Conservation (phyloP, 1,140 invertebrate genomes). For the Drosophila tsacasi region DNA sequence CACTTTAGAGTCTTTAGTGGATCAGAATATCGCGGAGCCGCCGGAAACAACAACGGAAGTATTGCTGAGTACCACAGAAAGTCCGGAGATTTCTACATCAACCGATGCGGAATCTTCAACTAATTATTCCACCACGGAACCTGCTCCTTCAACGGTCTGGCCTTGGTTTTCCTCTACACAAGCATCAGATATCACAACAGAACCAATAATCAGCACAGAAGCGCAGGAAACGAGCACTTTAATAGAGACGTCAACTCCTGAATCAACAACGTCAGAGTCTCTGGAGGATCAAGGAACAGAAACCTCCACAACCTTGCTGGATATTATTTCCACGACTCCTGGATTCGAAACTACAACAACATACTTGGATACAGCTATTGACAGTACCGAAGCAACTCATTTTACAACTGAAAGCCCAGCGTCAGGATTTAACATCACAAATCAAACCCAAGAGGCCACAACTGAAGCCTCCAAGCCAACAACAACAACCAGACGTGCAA, state of each 20-base stretch:
- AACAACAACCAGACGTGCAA: background rate
- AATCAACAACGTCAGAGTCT: slow-evolving; percentile 5
- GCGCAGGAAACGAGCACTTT: background rate
- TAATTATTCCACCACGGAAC: background rate
- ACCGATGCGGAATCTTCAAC: too few species aligned
- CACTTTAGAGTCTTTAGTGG: background rate
- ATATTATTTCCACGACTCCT: slow-evolving; percentile 54
- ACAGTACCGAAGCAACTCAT: background rate
- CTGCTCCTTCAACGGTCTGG: slow-evolving; percentile 5
- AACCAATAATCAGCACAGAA: background rate
- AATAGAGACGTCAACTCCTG: background rate
- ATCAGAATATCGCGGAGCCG: background rate
- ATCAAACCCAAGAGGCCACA: slow-evolving; percentile 8
- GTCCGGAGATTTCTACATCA: background rate
- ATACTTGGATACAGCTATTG: slow-evolving; percentile 10
- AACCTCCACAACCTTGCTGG: slow-evolving; percentile 30
- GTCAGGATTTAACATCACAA: slow-evolving; percentile 4
- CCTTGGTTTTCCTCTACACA: slow-evolving; percentile 10
- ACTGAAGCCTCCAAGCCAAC: slow-evolving; percentile 2
- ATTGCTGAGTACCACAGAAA: background rate
- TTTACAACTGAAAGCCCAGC: slow-evolving; percentile 3
- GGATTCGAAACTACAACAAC: slow-evolving; percentile 26
- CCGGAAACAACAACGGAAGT: slow-evolving; percentile 1
- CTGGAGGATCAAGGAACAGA: background rate
- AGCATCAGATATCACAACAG: slow-evolving; percentile 6